Base-by-base conservation (phyloP, 2,797 vertebrate genomes). In the Synanceia verrucosa region DNA sequence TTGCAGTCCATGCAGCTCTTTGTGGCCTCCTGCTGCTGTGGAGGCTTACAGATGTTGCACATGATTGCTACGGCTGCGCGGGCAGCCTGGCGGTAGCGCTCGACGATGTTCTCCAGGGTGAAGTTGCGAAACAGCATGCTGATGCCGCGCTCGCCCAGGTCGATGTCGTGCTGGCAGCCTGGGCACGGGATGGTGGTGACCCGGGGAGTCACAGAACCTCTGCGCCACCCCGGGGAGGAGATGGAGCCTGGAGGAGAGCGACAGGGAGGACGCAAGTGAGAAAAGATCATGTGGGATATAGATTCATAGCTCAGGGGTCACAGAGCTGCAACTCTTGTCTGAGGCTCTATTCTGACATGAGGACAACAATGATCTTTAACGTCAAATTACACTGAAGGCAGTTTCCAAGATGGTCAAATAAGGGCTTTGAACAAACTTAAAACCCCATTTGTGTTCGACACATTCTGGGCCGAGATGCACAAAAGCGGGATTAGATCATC, bases 1-100 rank as follows among this genome's bases (percentile, higher is more conserved):
- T 96, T 97, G 88, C 98, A 99, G 92, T 99, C 98, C 96, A 98
- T 95, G 86, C 98, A 99, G 91, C 97, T 99, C 92, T 99, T 99
- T 0, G 97, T 99, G 37, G 97, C 98, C 82, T 99, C 98, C 66
- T 98, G 97, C 67, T 9, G 95, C 61, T 58, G 91, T 0, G 96
- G 96, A 16, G 97, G 96, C 77, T 99, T 99, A 79, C 98, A 99
- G 53, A 95, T 93, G 86, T 97, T 96, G 19, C 97, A 99, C 96
- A 97, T 96, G 83, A 99, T 98, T 2, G 98, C 97, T 4, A 96
- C 70, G 1, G 97, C 97, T 0, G 97, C 97, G 1, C 97, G 95
- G 9, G 97, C 98, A 2, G 97, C 97, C 90, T 98, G 97, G 18
- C 97, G 93, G 50, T 99, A 99, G 51, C 97, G 95, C 86, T 99